Base-by-base conservation (phyloP, 2,888 invertebrate species). In the Notodromas monacha region DNA sequence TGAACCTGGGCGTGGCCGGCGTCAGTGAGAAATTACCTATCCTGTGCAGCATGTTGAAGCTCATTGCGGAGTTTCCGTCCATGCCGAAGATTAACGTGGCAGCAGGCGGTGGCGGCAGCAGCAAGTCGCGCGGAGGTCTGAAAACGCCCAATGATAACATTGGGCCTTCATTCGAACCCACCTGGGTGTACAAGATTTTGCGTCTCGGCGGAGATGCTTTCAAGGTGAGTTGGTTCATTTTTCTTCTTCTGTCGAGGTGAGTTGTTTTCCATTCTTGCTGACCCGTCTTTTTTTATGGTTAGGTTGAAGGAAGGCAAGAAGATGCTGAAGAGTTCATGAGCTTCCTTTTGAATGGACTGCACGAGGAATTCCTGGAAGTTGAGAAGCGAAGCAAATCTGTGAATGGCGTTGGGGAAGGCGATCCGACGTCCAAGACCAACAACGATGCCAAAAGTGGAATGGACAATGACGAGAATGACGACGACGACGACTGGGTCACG, bases 251-350 rank as follows among this genome's bases (percentile, higher is more conserved):
- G 45, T 46, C 3, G 34, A 35, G 26, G 35, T 36, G 28, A 14
- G 12, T 12, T 21, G 8, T 10, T 1, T 16, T 8, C 12, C 14
- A 21, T 14, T 13, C 10, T 4, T 26, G 10, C 3, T 11, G 6
- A 5, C 4, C 14, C 8, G 4, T 32, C n/a, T n/a, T n/a, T n/a
- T n/a, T n/a, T n/a, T n/a, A n/a, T n/a, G n/a, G n/a, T n/a, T n/a
- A n/a, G n/a, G 67, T 73, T 31, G 76, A 77, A 47, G 86, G 81
- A 1, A 58, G 76, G 12, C 89, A 89, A 49, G 86, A 89, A 46
- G 89, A 92, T 52, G 89, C 89, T 0, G 89, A 92, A 49, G 89
- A 92, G 48, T 86, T 89, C 52, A 59, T 89, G 2, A 73, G 79
- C 4, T 77, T 73, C 46, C 58, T 89, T 36, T 58, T 92, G 14